Evolutionary conservation across 2,888 invertebrate genomes (phyloP).

Genomic region (Pterostichus madidus): DNA sequence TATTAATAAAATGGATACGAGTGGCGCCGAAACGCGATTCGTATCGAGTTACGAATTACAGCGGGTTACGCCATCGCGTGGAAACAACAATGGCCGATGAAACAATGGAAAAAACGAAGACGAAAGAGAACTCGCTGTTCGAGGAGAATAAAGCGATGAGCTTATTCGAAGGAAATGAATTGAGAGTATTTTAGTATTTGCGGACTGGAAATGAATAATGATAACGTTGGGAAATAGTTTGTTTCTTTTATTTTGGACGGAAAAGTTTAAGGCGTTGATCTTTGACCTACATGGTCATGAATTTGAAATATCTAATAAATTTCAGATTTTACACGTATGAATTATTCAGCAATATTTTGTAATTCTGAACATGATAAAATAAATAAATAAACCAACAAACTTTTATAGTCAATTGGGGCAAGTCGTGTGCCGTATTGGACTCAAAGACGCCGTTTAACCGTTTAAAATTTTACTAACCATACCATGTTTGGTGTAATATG

Average conservation of each 20-base stretch:
- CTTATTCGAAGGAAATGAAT: no score
- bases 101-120: conserved; percentile 29
- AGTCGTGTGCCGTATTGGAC: no score
- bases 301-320: no score
- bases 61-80: conserved; percentile 27
- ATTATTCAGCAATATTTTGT: no score
- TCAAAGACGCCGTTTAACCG: no score
- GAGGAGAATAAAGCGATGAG: conserved; percentile 7
- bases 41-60: conserved; percentile 40
- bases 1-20: conserved; percentile 51
- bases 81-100: conserved; percentile 35
- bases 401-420: no score
- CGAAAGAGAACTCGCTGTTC: background rate
- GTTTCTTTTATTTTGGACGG: conserved; percentile 25
- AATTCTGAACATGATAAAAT: no score
- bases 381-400: no score
- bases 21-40: conserved; percentile 26
- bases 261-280: background rate
- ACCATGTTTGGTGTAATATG: no score
- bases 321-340: no score
- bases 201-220: conserved; percentile 33
- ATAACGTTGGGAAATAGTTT: background rate
- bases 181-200: no score
- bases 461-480: no score
- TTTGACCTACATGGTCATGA: background rate